phyloP scores from a whole-genome alignment of 2,113 vertebrate genomes.

The Xenopus borealis region DNA sequence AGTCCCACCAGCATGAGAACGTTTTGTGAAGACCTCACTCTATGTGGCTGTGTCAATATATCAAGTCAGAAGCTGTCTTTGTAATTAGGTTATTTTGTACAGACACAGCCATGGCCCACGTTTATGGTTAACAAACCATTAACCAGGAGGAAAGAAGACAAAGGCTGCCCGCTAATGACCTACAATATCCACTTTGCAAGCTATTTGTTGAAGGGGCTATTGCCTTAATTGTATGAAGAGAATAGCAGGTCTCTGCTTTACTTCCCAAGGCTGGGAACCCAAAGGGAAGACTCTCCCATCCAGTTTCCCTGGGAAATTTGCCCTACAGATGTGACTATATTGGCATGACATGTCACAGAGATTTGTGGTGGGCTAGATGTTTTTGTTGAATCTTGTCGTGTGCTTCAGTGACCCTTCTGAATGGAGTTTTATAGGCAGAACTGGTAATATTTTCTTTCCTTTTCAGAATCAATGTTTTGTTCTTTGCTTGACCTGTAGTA shows the following conservation, averaged over 20 bases:
- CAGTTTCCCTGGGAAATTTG: conserved; percentile 24
- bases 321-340: conserved; percentile 12
- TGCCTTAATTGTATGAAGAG: conserved; percentile 33
- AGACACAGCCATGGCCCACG: conserved; percentile 21
- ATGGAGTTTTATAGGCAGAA: no score
- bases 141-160: conserved; percentile 28
- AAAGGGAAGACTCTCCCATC: conserved; percentile 17
- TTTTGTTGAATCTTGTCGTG: no score
- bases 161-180: conserved; percentile 36
- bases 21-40: not conserved
- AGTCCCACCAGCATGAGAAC: conserved; percentile 10
- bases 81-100: conserved; percentile 33
- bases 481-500: no score
- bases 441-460: no score
- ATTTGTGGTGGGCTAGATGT: conserved; percentile 6
- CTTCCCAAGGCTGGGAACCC: conserved; percentile 33
- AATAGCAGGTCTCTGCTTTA: conserved; percentile 10
- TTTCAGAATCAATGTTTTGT: no score
- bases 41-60: conserved; percentile 33
- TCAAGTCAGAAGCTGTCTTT: conserved; percentile 22
- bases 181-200: conserved; percentile 44
- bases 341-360: conserved; percentile 18
- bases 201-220: conserved; percentile 38
- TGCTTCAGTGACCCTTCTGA: no score
- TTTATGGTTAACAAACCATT: conserved; percentile 44